phyloP scores from a whole-genome alignment of 92 coral and sea anemone genomes.

The Heliopora coerulea region DNA sequence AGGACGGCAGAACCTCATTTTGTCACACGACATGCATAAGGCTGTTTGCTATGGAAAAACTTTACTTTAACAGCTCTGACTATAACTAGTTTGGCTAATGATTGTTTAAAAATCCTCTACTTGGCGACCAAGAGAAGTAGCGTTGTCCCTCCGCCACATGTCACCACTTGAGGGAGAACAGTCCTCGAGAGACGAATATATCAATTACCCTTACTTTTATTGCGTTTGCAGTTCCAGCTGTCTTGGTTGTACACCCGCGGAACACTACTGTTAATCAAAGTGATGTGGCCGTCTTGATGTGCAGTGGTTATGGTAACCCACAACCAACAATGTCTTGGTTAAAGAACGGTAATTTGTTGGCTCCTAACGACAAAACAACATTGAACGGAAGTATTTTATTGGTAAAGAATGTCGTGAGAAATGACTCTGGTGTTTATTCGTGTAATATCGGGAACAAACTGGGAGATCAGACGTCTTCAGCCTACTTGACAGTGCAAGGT shows the following conservation, averaged over 20 bases:
- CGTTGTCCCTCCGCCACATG: no score
- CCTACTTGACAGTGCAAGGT: conserved; percentile 88
- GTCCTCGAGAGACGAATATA: no score
- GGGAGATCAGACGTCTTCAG: conserved; percentile 63
- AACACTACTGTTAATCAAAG: conserved; percentile 89
- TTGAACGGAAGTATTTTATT: conserved; percentile 61
- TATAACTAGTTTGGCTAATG: no score
- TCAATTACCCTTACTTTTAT: neutral
- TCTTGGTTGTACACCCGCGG: conserved; percentile 64
- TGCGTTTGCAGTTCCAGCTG: conserved; percentile 70
- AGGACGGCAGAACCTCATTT: no score
- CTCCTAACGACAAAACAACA: conserved; percentile 62
- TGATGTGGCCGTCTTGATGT: conserved; percentile 74
- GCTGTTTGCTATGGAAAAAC: no score
- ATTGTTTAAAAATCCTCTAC: no score
- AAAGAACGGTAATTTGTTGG: conserved; percentile 51
- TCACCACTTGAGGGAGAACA: no score
- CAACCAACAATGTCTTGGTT: conserved; percentile 84
- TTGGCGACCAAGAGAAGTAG: no score
- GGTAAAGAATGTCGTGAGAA: conserved; percentile 48
- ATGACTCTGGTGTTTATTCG: conserved; percentile 78
- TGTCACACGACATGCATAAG: no score
- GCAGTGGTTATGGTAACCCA: conserved; percentile 90
- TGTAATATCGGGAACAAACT: conserved; percentile 81
- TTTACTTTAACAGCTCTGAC: no score